Base-by-base conservation (phyloP, 2,797 vertebrate genomes). In the Menidia menidia region DNA sequence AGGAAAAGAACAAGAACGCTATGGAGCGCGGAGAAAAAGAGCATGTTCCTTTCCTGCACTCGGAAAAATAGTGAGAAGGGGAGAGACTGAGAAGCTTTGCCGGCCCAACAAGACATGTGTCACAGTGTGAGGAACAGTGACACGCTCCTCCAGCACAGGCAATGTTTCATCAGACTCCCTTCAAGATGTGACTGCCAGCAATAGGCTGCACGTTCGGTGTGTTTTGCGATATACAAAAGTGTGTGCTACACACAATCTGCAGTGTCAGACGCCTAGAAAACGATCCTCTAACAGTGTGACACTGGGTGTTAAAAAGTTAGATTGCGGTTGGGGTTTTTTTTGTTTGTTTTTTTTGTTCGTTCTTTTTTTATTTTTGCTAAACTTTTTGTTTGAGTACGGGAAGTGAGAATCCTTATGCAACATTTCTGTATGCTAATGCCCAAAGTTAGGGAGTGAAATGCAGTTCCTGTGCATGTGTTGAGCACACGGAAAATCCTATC, bases 61-160 rank as follows among this genome's bases (percentile, higher is more conserved):
- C 75, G 19, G 65, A 81, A 81, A 83, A 69, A 73, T 72, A 80
- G 71, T 56, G 71, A 81, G 82, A 73, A 64, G 31, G 44, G 48
- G 54, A 31, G 56, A 44, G 63, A 60, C 55, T 39, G 73, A 57
- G 68, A 57, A 58, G 80, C 56, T 73, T 77, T 68, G 62, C 80
- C 42, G 66, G 75, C 83, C 87, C 87, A 85, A 92, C 87, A 81
- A 89, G 92, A 93, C 89, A 90, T 78, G 74, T 93, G 93, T 92
- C 91, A 93, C 80, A 86, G 77, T 76, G 77, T 76, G 82, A 84
- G 87, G 74, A 82, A 68, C 77, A 78, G 78, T 79, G 85, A 84
- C 85, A 82, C 11, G 30, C 64, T 63, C 76, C 77, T 83, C 68
- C 32, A 42, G 67, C 73, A 25, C 39, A 52, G 72, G 57, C 60